Evolutionary conservation across 2,113 vertebrate species (phyloP).

Genomic region (Tupaia tana): DNA sequence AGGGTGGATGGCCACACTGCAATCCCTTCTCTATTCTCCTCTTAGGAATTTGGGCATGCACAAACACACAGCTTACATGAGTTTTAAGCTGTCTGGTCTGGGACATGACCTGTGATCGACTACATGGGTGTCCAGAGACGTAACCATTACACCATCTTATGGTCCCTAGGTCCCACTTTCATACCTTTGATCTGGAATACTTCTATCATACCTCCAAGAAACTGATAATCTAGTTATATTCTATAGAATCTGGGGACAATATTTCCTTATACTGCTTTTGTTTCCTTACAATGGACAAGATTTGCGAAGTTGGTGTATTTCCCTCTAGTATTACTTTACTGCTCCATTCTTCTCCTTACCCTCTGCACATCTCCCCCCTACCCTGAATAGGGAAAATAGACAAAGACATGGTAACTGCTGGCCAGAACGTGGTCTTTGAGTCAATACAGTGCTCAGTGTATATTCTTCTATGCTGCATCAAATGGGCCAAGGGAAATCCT

Average conservation of each 20-base stretch:
- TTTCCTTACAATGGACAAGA: background rate
- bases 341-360: background rate
- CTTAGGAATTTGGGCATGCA: too few relatives aligned
- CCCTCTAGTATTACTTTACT: background rate
- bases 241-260: background rate
- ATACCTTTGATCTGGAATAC: background rate
- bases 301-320: background rate
- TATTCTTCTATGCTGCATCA: background rate
- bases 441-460: background rate
- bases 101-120: too few relatives aligned
- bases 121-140: too few relatives aligned
- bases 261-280: background rate
- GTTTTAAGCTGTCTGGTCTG: too few relatives aligned
- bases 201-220: background rate
- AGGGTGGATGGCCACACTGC: too few relatives aligned
- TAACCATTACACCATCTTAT: too few relatives aligned
- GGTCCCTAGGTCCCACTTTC: background rate
- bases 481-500: background rate
- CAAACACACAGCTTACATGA: too few relatives aligned
- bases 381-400: background rate
- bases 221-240: background rate
- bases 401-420: background rate
- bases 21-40: too few relatives aligned
- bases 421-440: background rate
- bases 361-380: background rate